These are phyloP conservation scores for Macrosteles quadrilineatus DNA, from an alignment of 1,140 invertebrate genomes.

Conservation along the genomic window DNA sequence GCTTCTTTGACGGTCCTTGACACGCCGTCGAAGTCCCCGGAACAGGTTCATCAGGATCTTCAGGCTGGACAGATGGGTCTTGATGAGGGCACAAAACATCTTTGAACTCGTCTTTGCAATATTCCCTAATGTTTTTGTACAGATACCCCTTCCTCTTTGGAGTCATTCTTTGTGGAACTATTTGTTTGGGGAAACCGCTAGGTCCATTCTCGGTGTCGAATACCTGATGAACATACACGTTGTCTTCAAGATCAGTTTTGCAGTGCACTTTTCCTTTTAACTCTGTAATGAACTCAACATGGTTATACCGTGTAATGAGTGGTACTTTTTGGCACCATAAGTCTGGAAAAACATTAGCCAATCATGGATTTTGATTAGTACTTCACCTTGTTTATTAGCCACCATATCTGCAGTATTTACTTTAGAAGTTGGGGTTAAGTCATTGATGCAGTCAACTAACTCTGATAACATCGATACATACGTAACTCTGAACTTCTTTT, in stretches of 20 bases:
- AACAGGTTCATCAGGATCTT: too few relatives aligned
- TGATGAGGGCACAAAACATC: background rate
- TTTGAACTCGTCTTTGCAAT: slow-evolving; percentile 29
- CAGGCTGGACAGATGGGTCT: background rate
- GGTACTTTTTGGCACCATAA: slow-evolving; percentile 20
- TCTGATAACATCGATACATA: slow-evolving; percentile 6
- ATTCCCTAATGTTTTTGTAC: slow-evolving; percentile 27
- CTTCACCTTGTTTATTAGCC: background rate
- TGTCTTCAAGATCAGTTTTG: slow-evolving; percentile 19
- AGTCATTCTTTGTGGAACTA: background rate
- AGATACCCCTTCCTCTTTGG: slow-evolving; percentile 28
- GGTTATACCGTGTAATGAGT: slow-evolving; percentile 22
- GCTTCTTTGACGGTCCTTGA: background rate
- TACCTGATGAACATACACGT: too few relatives aligned
- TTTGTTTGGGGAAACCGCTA: background rate
- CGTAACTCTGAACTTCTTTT: slow-evolving; percentile 14
- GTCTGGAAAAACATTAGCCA: too few relatives aligned
- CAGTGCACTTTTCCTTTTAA: slow-evolving; percentile 18
- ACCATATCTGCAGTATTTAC: slow-evolving; percentile 5
- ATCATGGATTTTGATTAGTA: slow-evolving; percentile 11
- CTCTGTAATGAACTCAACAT: slow-evolving; percentile 9
- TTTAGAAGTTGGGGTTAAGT: slow-evolving; percentile 19
- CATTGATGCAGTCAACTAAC: slow-evolving; percentile 7
- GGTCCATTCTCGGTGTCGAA: too few relatives aligned
- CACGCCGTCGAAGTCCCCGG: too few relatives aligned